Evolutionary conservation across 1,140 invertebrate species (phyloP), one percentile per base, ranked within the genome.

Genomic region (Microplitis mediator): DNA sequence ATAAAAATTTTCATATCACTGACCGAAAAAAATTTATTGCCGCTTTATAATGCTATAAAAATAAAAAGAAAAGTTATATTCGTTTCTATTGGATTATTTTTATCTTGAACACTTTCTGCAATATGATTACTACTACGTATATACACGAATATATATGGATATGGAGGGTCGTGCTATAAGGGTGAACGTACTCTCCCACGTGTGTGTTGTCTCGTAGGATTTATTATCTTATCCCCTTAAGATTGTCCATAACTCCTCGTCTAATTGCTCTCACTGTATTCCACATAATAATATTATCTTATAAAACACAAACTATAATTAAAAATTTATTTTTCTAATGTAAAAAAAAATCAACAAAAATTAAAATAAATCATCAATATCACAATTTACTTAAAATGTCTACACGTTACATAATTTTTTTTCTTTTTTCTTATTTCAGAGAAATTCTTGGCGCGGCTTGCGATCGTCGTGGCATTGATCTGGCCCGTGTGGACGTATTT

Each of bases 401-500:
- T 9, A 45, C 39, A 23, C 2, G 0, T 2, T 23, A 23, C 2
- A 23, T 23, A 23, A 23, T n/a, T n/a, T 35, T 5, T 36, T 16
- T 65, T 54, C n/a, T 35, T 54, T 9, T 35, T 16, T 67, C n/a
- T 35, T 67, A 8, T 80, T 82, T 54, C 77, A 90, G 89, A 54
- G 89, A 89, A 74, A 86, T 86, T 36, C 80, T 92, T 3, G 84
- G 84, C 71, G 80, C 84, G 32, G 84, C 82, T 3, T 91, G 90
- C 78, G 89, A 91, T 69, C 85, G 89, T 60, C 86, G 91, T 51
- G 89, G 90, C 35, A 85, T 92, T 60, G 90, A 91, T 84, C 79
- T 91, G 36, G 84, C 86, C 36, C 85, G 84, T 32, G 89, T 93
- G 71, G 90, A 93, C 78, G 91, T 93, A 52, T 89, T 90, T 79